Evolutionary conservation across 1,140 invertebrate genomes (phyloP).

Genomic region (Pseudomyrmex pallidus): DNA sequence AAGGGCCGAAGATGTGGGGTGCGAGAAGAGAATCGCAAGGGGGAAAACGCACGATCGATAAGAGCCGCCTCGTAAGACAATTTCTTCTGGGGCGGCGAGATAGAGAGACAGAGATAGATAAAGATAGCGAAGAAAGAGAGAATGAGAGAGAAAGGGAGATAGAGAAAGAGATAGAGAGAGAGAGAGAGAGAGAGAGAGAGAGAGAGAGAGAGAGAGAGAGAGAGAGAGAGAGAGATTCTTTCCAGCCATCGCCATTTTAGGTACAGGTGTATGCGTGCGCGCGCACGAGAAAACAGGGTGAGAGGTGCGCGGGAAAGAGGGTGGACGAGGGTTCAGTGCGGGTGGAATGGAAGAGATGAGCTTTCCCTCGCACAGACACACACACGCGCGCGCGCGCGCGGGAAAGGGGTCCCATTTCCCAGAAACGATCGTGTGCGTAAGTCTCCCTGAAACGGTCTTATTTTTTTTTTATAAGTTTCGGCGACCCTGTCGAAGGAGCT

Average conservation of each 20-base stretch:
- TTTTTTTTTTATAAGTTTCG: slow-evolving; percentile 68
- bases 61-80: slow-evolving; percentile 62
- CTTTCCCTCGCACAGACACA: neutral
- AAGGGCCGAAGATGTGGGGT: slow-evolving; percentile 60
- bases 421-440: slow-evolving; percentile 42
- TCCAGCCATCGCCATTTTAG: slow-evolving; percentile 60
- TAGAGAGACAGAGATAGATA: slow-evolving; percentile 35
- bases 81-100: slow-evolving; percentile 62
- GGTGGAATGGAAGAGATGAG: slow-evolving; percentile 48
- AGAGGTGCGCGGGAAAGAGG: slow-evolving; percentile 25
- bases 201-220: slow-evolving; percentile 13
- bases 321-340: neutral
- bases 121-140: no score
- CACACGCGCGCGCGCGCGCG: neutral
- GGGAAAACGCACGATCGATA: slow-evolving; percentile 67
- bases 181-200: slow-evolving; percentile 5
- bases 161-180: slow-evolving; percentile 37
- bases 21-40: slow-evolving; percentile 56
- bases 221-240: neutral
- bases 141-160: slow-evolving; percentile 33
- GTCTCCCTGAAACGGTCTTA: slow-evolving; percentile 51
- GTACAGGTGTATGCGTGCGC: slow-evolving; percentile 61
- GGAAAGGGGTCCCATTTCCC: slow-evolving; percentile 21
- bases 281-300: slow-evolving; percentile 30
- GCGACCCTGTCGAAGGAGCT: slow-evolving; percentile 45